Evolutionary conservation across 1,140 invertebrate genomes (phyloP), one percentile per base, ranked within the genome.

Genomic region (Frieseomelitta varia): DNA sequence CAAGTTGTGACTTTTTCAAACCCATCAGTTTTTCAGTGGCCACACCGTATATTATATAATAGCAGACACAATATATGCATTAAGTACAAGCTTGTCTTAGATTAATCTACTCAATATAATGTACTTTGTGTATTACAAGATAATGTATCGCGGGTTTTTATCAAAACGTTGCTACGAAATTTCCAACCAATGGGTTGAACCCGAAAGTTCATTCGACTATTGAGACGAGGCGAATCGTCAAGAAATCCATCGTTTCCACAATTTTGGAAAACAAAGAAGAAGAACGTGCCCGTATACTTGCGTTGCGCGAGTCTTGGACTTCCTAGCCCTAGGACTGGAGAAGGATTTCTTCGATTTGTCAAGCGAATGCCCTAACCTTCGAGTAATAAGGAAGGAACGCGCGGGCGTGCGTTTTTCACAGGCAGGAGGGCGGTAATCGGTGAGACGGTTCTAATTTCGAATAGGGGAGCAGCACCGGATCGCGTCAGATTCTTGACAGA

Each of bases 401-500:
- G 21, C 1, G 53, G n/a, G 8, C 12, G 55, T 24, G 17, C 6
- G 0, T 6, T 79, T 68, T 68, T 55, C 63, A 68, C 63, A 8
- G 55, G 12, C 0, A 47, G 39, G 27, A 79, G 51, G 34, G 10
- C 14, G 74, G 65, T 75, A 34, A 81, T 73, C 71, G 71, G 24
- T 14, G 19, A 55, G 55, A 58, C 15, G 21, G 34, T 73, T 65
- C 27, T 67, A 77, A 82, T 82, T 77, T 82, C 15, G 56, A 58
- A 69, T 34, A 77, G 74, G 58, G 81, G 79, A 65, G n/a, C 68
- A 51, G 21, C n/a, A 39, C 24, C 4, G 30, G 67, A 10, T n/a
- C 24, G 73, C 63, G 85, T 89, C 87, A 85, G 69, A 61, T 67
- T 88, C 47, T 71, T 88, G 79, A 85, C 87, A 79, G 85, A 81